Base-by-base conservation (phyloP, 2,797 vertebrate genomes). In the Esox lucius region DNA sequence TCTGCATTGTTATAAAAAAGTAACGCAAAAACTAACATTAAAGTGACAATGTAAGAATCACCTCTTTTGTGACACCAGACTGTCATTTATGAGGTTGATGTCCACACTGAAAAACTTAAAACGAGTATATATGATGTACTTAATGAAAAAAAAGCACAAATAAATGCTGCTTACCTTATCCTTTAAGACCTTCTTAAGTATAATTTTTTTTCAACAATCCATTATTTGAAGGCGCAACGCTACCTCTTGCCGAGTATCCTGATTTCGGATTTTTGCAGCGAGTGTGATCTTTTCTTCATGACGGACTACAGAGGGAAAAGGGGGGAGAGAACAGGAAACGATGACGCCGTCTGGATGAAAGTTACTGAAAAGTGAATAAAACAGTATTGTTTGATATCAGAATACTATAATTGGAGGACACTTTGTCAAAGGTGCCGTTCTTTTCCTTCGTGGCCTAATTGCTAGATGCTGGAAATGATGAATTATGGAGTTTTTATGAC, bases 261-360 rank as follows among this genome's bases (percentile, higher is more conserved):
- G 75, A 81, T 88, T 87, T 83, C 84, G 70, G 84, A 68, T 80
- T 79, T 70, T 77, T 83, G 75, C 49, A 83, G 85, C 83, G 68
- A 86, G 87, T 87, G 81, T 75, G 75, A 78, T 86, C 84, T 87
- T 66, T 84, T 87, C 86, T 72, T 83, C 80, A 68, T 73, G 81
- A 85, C 80, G 86, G 82, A 75, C 85, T 80, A 81, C 56, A 73
- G 64, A 28, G 59, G 75, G 69, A 75, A 80, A 81, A 88, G 86
- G 80, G 78, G 85, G 84, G 90, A 90, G 70, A 87, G 88, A 83
- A 87, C 94, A 95, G 95, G 96, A 96, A 96, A 94, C 80, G 92
- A 91, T 94, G 94, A 95, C 93, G 91, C 87, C 84, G 82, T 89
- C 88, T 85, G 82, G 80, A 89, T 87, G 85, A 87, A 88, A 89